phyloP scores from a whole-genome alignment of 2,888 invertebrate genomes.

The Sinohyriopsis cumingii region DNA sequence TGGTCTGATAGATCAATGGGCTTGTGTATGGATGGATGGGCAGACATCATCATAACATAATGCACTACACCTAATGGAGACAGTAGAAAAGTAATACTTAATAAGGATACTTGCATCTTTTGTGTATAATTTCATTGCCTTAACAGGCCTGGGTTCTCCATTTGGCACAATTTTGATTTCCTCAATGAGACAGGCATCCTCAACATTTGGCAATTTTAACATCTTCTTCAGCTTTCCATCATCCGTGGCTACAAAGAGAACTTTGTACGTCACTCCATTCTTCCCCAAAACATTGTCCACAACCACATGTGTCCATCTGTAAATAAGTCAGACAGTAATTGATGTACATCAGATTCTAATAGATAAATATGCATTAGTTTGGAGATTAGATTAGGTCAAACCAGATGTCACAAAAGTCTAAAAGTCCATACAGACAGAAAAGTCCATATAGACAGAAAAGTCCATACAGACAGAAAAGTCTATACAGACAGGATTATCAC shows the following conservation, averaged over 20 bases:
- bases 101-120: slow-evolving; percentile 43
- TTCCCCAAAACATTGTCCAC: slow-evolving; percentile 87
- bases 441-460: too few relatives aligned
- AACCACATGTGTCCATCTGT: slow-evolving; percentile 76
- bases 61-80: too few relatives aligned
- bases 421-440: too few relatives aligned
- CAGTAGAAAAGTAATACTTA: too few relatives aligned
- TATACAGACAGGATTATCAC: too few relatives aligned
- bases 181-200: slow-evolving; percentile 87
- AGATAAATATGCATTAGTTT: background rate
- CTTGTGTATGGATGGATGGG: too few relatives aligned
- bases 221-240: slow-evolving; percentile 86
- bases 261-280: slow-evolving; percentile 79
- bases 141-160: slow-evolving; percentile 76
- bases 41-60: too few relatives aligned
- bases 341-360: background rate
- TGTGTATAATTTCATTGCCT: slow-evolving; percentile 84
- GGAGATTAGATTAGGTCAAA: background rate
- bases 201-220: slow-evolving; percentile 80
- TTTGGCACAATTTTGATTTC: slow-evolving; percentile 80
- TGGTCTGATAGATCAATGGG: too few relatives aligned
- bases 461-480: too few relatives aligned
- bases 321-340: slow-evolving; percentile 8
- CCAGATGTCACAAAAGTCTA: too few relatives aligned
- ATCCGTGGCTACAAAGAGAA: slow-evolving; percentile 86